Base-by-base conservation (phyloP, 2,888 invertebrate genomes). In the Acleris laterana region DNA sequence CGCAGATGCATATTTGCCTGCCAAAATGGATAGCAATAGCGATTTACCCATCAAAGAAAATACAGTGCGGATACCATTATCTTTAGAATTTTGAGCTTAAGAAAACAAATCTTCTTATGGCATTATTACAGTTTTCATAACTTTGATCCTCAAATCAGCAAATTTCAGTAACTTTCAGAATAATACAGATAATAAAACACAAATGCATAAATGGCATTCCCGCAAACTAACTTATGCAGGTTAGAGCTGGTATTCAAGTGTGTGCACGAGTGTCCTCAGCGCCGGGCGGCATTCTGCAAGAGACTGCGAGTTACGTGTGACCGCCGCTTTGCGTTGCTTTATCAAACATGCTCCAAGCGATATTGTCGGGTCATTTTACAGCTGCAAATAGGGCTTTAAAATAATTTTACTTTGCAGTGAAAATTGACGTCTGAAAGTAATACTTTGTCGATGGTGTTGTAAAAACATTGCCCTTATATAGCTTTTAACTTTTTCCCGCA, bases 231-330 rank as follows among this genome's bases (percentile, higher is more conserved):
- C 44, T 56, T 22, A 25, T 46, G 57, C 25, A 42, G 57, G 38
- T 25, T 17, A 25, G 44, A 57, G 42, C 57, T 55, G 42, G 25
- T 57, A 57, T 57, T 46, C 44, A 46, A 57, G 57, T n/a, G 25
- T 44, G 3, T 44, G 25, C 46, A 57, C 46, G 57, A 57, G 57
- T 25, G 57, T 25, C 2, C 57, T 57, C 57, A 17, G 46, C 52
- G 46, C 28, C 16, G 28, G 44, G 28, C 52, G 52, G 61, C 44
- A 19, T 52, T 61, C 28, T 61, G 46, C 61, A 51, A 52, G 52
- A 46, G 42, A 42, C 51, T 61, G 61, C 52, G 61, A 44, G 52
- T 53, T 61, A 60, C 60, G 61, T 61, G 52, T 61, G 52, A 53
- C 44, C 25, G 52, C 52, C 44, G 19, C 28, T 53, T 52, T 46